Evolutionary conservation across 2,888 invertebrate genomes (phyloP).

Genomic region (Rugalucina vietnamica): DNA sequence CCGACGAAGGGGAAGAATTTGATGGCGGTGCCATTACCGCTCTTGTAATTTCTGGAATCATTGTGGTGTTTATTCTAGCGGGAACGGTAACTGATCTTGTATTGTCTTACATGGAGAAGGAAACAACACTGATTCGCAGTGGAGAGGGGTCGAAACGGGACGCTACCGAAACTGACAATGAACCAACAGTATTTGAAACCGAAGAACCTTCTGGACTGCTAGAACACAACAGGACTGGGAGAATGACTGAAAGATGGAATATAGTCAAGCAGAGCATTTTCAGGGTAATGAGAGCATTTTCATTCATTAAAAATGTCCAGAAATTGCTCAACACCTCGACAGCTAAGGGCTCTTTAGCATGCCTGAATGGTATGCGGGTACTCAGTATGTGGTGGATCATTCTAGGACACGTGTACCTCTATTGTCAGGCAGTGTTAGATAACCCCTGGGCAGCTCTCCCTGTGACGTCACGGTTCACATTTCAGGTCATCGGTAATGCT

Average conservation of each 20-base stretch:
- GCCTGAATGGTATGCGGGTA: constrained; percentile 59
- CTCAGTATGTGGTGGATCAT: constrained; percentile 66
- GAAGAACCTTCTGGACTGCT: constrained; percentile 49
- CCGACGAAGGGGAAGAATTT: constrained; percentile 18
- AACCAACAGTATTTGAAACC: constrained; percentile 1
- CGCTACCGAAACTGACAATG: neutral
- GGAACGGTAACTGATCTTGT: constrained; percentile 40
- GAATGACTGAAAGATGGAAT: neutral
- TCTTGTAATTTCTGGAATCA: constrained; percentile 31
- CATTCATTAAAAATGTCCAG: constrained; percentile 48
- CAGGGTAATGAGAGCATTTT: constrained; percentile 47
- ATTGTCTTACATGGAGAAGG: neutral
- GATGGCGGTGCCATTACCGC: constrained; percentile 32
- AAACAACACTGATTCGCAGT: neutral
- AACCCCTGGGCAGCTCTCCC: constrained; percentile 44
- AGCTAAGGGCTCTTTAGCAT: constrained; percentile 53
- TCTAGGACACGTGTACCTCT: constrained; percentile 55
- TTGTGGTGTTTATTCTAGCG: constrained; percentile 26
- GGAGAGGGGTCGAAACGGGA: neutral
- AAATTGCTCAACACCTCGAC: constrained; percentile 56
- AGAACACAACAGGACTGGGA: constrained; percentile 33
- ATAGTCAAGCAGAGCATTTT: constrained; percentile 2
- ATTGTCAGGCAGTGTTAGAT: constrained; percentile 45
- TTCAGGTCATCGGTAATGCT: constrained; percentile 78
- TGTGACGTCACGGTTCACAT: constrained; percentile 57